Conservation (phyloP, 2,888 invertebrate species). For the Drosophila prostipennis region DNA sequence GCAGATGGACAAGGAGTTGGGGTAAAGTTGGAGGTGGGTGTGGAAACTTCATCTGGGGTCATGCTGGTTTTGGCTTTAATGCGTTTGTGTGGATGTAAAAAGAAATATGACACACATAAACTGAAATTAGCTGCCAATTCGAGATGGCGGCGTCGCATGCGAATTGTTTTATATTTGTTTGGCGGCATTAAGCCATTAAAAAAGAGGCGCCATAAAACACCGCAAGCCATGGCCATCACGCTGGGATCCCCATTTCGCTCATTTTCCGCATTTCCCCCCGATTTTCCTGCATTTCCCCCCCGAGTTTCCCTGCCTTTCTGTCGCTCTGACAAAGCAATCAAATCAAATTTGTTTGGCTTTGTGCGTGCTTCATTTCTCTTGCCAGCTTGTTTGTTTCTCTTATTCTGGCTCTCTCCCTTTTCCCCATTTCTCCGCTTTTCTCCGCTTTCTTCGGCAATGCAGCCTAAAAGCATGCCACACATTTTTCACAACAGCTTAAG, state of each 20-base stretch:
- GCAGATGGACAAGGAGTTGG: conserved; percentile 15
- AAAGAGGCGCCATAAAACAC: conserved; percentile 57
- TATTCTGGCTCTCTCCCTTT: not conserved
- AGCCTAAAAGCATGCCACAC: conserved; percentile 72
- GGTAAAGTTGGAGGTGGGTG: conserved; percentile 7
- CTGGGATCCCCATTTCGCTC: conserved; percentile 28
- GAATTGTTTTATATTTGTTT: conserved; percentile 72
- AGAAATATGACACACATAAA: conserved; percentile 69
- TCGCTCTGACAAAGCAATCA: conserved; percentile 56
- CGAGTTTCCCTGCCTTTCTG: too few species aligned
- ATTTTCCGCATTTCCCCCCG: not conserved
- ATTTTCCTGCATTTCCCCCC: conserved; percentile 12
- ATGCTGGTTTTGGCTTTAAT: conserved; percentile 58
- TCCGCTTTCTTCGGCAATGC: conserved; percentile 43
- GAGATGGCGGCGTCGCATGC: conserved; percentile 64
- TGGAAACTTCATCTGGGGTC: conserved; percentile 41
- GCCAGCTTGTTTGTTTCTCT: conserved; percentile 19
- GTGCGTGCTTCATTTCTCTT: conserved; percentile 38
- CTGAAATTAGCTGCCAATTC: conserved; percentile 76
- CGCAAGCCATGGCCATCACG: conserved; percentile 50
- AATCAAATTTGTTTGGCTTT: conserved; percentile 72
- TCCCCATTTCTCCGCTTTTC: conserved; percentile 2
- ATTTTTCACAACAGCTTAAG: conserved; percentile 68
- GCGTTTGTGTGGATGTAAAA: conserved; percentile 39
- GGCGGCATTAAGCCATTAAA: conserved; percentile 73